A percentile compares a stretch with the other conserved stretches of the same genome.
Evolutionary conservation across 2,888 invertebrate species (phyloP).

Genomic region (Caenorhabditis virilis): DNA sequence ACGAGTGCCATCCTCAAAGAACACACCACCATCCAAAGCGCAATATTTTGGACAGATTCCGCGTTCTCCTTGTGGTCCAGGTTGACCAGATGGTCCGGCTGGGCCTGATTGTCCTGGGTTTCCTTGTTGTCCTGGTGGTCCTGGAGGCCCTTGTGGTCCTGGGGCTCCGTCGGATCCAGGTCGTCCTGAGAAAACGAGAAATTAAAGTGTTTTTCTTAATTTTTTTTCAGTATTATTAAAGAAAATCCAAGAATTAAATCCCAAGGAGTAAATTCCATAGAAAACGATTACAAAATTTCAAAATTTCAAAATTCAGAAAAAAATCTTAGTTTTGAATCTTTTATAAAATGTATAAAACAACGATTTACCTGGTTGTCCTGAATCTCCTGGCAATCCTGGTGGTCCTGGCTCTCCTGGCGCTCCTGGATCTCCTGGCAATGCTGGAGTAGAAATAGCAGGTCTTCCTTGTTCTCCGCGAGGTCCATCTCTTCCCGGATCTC

Average conservation of each 20-base stretch:
- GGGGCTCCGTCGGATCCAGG: constrained; percentile 38
- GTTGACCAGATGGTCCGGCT: constrained; percentile 57
- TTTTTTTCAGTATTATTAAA: no score
- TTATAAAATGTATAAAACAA: no score
- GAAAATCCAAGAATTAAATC: no score
- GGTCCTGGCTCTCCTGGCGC: constrained; percentile 65
- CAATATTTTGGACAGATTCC: constrained; percentile 60
- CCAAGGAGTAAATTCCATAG: no score
- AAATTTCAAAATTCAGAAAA: no score
- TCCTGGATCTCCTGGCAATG: constrained; percentile 68
- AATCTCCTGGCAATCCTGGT: constrained; percentile 64
- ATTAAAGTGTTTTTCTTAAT: not conserved
- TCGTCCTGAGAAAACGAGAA: constrained; percentile 30
- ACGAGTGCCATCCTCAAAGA: constrained; percentile 65
- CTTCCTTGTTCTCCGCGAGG: constrained; percentile 67
- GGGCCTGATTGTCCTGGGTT: constrained; percentile 53
- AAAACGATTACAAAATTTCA: no score
- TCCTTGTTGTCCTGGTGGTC: constrained; percentile 58
- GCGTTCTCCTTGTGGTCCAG: constrained; percentile 60
- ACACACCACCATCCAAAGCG: constrained; percentile 63
- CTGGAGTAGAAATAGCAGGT: constrained; percentile 67
- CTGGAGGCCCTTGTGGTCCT: constrained; percentile 59
- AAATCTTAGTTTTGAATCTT: no score
- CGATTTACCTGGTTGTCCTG: constrained; percentile 49
- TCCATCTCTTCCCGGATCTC: constrained; percentile 64